These are phyloP conservation scores for Drosophila fulvimacula DNA, from an alignment of 2,888 invertebrate species.

Conservation along the genomic window DNA sequence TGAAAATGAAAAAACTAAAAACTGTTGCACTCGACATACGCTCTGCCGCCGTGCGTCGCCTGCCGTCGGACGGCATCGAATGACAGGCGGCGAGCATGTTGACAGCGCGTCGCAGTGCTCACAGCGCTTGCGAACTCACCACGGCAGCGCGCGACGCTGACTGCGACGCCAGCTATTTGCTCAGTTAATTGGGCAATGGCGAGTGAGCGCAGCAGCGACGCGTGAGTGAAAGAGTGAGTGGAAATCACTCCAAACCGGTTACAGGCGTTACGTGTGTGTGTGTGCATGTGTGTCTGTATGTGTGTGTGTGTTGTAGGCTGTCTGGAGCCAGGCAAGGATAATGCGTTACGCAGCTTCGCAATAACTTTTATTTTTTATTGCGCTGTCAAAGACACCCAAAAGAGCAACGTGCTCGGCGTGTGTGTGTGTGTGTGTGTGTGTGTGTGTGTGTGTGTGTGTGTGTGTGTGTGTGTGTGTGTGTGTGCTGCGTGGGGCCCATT, in stretches of 20 bases:
- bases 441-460: too few relatives aligned
- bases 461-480: slow-evolving; percentile 21
- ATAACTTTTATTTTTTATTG: slow-evolving; percentile 46
- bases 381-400: slow-evolving; percentile 50
- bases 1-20: slow-evolving; percentile 11
- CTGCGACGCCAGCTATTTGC: slow-evolving; percentile 59
- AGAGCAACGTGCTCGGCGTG: slow-evolving; percentile 42
- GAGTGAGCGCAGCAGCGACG: slow-evolving; percentile 28
- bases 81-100: slow-evolving; percentile 25
- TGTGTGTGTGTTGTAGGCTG: slow-evolving; percentile 34
- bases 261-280: slow-evolving; percentile 12
- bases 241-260: slow-evolving; percentile 67
- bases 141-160: slow-evolving; percentile 57
- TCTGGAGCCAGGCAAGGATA: slow-evolving; percentile 65
- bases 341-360: slow-evolving; percentile 52
- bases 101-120: slow-evolving; percentile 19
- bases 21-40: slow-evolving; percentile 34
- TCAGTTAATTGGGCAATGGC: slow-evolving; percentile 69
- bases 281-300: slow-evolving; percentile 6
- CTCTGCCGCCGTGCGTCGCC: slow-evolving; percentile 46
- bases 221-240: slow-evolving; percentile 40
- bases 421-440: slow-evolving; percentile 5
- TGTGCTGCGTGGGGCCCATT: slow-evolving; percentile 43
- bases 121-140: slow-evolving; percentile 54
- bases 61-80: slow-evolving; percentile 52